A percentile compares a stretch with the other conserved stretches of the same genome.
These are phyloP conservation scores for Bettongia penicillata DNA, from an alignment of 2,113 vertebrate genomes.

Conservation along the genomic window DNA sequence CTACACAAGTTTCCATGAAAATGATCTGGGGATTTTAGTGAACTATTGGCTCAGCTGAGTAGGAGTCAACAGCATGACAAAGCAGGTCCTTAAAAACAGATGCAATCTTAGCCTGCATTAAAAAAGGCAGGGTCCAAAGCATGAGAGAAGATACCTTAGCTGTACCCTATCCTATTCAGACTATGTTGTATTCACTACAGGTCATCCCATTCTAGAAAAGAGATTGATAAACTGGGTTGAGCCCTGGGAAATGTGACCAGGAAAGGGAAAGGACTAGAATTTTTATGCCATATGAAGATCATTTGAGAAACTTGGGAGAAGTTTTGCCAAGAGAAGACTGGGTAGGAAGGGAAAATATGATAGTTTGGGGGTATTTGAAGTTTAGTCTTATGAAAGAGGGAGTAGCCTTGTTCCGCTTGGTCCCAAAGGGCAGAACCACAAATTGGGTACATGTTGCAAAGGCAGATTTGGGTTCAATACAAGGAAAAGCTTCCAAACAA, in stretches of 20 bases:
- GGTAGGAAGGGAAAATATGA: neutral
- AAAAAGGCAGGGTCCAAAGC: neutral
- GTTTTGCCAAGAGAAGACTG: neutral
- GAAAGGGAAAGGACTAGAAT: neutral
- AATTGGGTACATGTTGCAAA: neutral
- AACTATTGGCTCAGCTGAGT: too few species aligned
- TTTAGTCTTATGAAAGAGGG: neutral
- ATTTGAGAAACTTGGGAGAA: neutral
- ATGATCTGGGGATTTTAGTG: too few species aligned
- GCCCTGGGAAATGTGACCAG: neutral
- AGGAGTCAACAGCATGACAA: too few species aligned
- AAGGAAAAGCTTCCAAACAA: neutral
- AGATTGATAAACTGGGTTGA: neutral
- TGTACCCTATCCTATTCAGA: neutral
- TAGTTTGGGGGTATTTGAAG: neutral
- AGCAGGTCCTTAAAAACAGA: neutral
- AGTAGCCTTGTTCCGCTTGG: neutral
- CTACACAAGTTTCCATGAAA: too few species aligned
- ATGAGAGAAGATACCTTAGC: neutral
- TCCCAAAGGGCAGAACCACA: neutral
- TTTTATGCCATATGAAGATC: neutral
- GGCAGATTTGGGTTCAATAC: neutral
- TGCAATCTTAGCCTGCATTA: neutral
- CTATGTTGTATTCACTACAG: neutral
- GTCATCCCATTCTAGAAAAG: neutral